A percentile compares a stretch with the other conserved stretches of the same genome.
phyloP scores from a whole-genome alignment of 2,113 vertebrate genomes.

The Orcinus orca region DNA sequence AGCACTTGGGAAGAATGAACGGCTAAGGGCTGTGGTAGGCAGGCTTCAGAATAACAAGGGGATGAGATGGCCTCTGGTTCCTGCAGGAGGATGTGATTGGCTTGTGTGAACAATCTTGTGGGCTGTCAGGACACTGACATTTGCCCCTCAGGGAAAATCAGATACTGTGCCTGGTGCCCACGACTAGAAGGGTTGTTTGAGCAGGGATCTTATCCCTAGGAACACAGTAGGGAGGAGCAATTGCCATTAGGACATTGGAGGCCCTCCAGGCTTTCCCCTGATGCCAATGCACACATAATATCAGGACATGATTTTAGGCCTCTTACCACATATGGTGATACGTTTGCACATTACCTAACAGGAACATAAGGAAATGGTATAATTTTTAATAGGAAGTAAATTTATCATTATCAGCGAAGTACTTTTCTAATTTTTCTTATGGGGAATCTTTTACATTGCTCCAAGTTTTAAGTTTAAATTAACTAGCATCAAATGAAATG shows the following conservation, averaged over 20 bases:
- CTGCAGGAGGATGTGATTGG: too few relatives aligned
- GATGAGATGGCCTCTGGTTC: not conserved
- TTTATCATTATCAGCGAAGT: not conserved
- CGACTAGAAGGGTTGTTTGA: not conserved
- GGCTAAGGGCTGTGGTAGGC: not conserved
- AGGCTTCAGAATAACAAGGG: not conserved
- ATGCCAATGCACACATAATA: not conserved
- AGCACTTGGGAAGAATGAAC: not conserved
- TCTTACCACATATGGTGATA: not conserved
- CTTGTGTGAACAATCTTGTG: not conserved
- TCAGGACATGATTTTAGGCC: not conserved
- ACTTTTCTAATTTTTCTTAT: not conserved
- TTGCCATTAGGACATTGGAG: not conserved
- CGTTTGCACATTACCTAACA: not conserved
- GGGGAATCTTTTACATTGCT: not conserved
- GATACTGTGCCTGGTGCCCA: too few relatives aligned
- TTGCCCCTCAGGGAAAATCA: not conserved
- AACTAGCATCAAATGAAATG: not conserved
- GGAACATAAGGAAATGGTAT: not conserved
- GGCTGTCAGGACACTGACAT: not conserved
- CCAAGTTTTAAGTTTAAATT: not conserved
- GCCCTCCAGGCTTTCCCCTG: not conserved
- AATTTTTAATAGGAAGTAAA: not conserved
- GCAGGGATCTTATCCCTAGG: not conserved
- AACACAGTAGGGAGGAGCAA: fast-evolving